Base-by-base conservation (phyloP, 1,140 invertebrate species). In the Parasteatoda tepidariorum region DNA sequence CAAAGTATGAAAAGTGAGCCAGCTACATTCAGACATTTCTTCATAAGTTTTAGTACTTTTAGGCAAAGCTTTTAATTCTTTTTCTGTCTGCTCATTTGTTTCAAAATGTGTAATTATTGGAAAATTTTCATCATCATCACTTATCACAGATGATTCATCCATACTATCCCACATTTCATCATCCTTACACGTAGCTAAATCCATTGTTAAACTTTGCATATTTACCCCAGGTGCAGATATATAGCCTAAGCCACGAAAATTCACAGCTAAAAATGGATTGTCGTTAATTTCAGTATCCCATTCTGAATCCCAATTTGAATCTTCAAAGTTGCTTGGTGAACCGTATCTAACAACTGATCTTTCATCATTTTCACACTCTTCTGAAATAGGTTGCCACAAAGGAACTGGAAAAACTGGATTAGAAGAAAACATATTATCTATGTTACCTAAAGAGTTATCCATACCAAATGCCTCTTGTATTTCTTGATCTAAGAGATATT, bases 161-260 rank as follows among this genome's bases (percentile, higher is more conserved):
- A 89, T 87, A 11, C 87, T 85, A 38, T 87, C 86, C 85, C 86
- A 86, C 15, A 89, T 73, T 31, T 88, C 86, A 64, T 89, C 87
- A 81, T 88, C 87, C 87, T 87, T 75, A 86, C 87, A 59, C 86
- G 87, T 87, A 87, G 89, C 54, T 71, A 89, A 88, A 67, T 86
- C 88, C 5, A 84, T 79, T 13, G 87, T 87, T 0, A 90, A 81
- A 28, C 87, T 84, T 26, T 86, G 85, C 30, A 88, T 84, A 31
- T 90, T 85, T 24, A 87, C 83, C n/a, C 81, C 83, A 18, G 85
- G 73, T 38, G 71, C 84, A 38, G 84, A 87, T 38, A 87, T 86
- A 28, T 85, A 85, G 26, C 83, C 85, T 26, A 87, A 74, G 28
- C 85, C 85, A 13, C 85, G 86, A 26, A 87, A 61, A 73, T 85